phyloP scores from a whole-genome alignment of 2,888 invertebrate species.

The Tiliacea aurago region DNA sequence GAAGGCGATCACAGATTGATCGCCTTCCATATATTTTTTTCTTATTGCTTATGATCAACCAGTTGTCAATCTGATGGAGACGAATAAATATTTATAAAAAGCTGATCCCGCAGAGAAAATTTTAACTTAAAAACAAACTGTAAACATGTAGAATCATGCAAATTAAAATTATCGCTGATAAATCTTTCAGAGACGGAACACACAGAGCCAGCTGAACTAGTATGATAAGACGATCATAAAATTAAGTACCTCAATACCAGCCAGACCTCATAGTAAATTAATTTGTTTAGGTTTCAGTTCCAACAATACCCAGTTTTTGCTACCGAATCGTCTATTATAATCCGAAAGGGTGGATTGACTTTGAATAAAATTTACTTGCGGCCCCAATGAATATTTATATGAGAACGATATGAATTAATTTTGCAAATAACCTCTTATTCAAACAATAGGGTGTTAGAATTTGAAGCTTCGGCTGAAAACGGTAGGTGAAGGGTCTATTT shows the following conservation, averaged over 20 bases:
- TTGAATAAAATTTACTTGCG: conserved; percentile 59
- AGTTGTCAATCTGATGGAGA: not conserved
- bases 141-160: not conserved
- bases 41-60: not conserved
- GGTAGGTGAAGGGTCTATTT: conserved; percentile 19
- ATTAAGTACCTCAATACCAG: conserved; percentile 37
- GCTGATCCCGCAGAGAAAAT: not conserved
- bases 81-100: no score
- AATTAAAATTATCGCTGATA: conserved; percentile 9
- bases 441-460: conserved; percentile 47
- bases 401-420: conserved; percentile 62
- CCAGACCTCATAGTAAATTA: conserved; percentile 29
- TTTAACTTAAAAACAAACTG: no score
- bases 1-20: not conserved
- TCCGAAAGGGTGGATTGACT: conserved; percentile 57
- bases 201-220: conserved; percentile 50
- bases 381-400: conserved; percentile 63
- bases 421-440: conserved; percentile 53
- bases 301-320: conserved; percentile 60
- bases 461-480: conserved; percentile 35
- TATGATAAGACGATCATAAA: conserved; percentile 61
- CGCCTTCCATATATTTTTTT: no score
- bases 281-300: conserved; percentile 63
- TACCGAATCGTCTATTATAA: conserved; percentile 52
- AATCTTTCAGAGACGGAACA: conserved; percentile 23